Percentiles rank a stretch among this genome's conserved stretches.
Evolutionary conservation across 2,888 invertebrate genomes (phyloP).

Genomic region (Caenorhabditis sp.): DNA sequence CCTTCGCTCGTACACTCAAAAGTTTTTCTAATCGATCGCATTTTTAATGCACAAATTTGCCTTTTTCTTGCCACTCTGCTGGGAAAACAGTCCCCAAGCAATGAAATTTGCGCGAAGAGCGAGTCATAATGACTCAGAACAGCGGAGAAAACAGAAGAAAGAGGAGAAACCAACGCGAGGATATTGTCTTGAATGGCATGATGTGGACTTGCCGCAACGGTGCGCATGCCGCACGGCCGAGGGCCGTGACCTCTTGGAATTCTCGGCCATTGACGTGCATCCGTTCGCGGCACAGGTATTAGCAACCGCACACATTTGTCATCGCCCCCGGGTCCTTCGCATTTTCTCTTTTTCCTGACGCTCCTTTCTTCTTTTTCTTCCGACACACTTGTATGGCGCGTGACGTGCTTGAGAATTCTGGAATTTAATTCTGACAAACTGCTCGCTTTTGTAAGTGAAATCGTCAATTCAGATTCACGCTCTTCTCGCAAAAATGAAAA

Average conservation of each 20-base stretch:
- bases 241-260: no score
- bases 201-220: no score
- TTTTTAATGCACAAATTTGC: no score
- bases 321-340: constrained; percentile 5
- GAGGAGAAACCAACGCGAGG: no score
- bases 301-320: constrained; percentile 31
- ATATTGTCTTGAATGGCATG: no score
- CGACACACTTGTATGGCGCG: constrained; percentile 23
- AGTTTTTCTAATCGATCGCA: neutral
- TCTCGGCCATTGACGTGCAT: constrained; percentile 22
- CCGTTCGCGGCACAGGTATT: constrained; percentile 32
- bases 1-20: neutral
- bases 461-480: neutral
- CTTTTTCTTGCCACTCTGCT: no score
- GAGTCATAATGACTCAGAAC: no score
- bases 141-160: no score
- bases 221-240: no score
- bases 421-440: constrained; percentile 14
- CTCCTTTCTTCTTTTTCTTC: constrained; percentile 15
- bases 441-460: constrained; percentile 1
- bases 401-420: constrained; percentile 42
- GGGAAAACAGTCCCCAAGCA: no score
- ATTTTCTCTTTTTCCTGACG: neutral
- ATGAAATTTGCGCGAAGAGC: no score
- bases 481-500: no score